Evolutionary conservation across 2,797 vertebrate genomes (phyloP).

Genomic region (Telmatherina bonti): DNA sequence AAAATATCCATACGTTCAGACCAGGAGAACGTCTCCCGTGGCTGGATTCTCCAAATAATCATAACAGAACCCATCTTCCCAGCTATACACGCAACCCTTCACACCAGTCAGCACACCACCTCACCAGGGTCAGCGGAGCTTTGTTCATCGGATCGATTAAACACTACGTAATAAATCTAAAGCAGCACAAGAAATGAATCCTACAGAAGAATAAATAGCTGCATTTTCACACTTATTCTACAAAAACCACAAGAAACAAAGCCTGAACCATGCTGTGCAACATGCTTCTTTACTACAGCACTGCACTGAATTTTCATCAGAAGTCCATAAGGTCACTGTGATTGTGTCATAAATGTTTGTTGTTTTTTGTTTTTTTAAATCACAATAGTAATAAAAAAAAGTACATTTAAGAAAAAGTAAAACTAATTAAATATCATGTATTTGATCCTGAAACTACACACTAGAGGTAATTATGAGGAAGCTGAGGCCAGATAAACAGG

Average conservation of each 20-base stretch:
- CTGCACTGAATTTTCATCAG: too few relatives aligned
- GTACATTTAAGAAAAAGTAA: not conserved
- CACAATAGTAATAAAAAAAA: not conserved
- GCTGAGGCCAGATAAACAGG: not conserved
- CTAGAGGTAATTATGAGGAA: not conserved
- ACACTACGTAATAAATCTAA: not conserved
- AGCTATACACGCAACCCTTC: not conserved
- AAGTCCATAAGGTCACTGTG: too few relatives aligned
- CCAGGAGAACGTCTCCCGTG: too few relatives aligned
- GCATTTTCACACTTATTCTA: not conserved
- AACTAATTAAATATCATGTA: not conserved
- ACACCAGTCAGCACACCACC: not conserved
- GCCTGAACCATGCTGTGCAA: not conserved
- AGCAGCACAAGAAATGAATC: not conserved
- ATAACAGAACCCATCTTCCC: not conserved
- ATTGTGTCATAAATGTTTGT: not conserved
- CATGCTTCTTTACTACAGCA: not conserved
- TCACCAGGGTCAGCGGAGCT: too few relatives aligned
- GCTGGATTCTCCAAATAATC: not conserved
- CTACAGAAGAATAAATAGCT: not conserved
- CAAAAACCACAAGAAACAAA: not conserved
- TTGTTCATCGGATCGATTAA: not conserved
- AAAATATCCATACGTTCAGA: not conserved
- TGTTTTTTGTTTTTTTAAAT: too few relatives aligned
- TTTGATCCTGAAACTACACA: not conserved